Conservation (phyloP, 2,888 invertebrate genomes). For the Ophioninae sp. region DNA sequence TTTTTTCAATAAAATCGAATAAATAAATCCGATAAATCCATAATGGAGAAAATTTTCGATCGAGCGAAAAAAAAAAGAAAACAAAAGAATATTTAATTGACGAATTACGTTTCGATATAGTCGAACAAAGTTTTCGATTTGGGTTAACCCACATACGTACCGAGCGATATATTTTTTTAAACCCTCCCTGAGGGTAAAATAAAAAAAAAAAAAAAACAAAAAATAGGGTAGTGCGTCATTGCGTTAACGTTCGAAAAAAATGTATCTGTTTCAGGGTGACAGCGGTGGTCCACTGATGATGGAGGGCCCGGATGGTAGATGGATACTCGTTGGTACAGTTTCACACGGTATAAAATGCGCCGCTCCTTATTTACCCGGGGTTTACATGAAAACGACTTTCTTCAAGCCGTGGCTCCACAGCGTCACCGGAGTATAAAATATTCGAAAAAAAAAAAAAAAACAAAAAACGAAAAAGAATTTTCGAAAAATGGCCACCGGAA, state of each 20-base stretch:
- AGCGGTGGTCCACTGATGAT: constrained; percentile 95
- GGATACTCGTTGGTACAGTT: constrained; percentile 94
- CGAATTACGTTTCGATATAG: too few relatives aligned
- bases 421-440: constrained; percentile 87
- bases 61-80: too few relatives aligned
- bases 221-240: not conserved
- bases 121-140: too few relatives aligned
- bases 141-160: too few relatives aligned
- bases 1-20: too few relatives aligned
- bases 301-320: constrained; percentile 91
- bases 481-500: constrained; percentile 23
- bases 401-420: constrained; percentile 95
- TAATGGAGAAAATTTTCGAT: too few relatives aligned
- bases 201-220: constrained; percentile 10
- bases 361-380: constrained; percentile 94
- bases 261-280: constrained; percentile 87
- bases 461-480: constrained; percentile 11
- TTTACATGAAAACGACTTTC: constrained; percentile 95
- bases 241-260: not conserved
- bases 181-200: too few relatives aligned
- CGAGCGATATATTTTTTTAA: too few relatives aligned
- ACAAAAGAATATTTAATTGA: too few relatives aligned
- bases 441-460: constrained; percentile 15
- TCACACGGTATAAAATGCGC: constrained; percentile 98
- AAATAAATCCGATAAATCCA: too few relatives aligned